Base-by-base conservation (phyloP, 2,797 vertebrate genomes). In the Hippoglossus hippoglossus region DNA sequence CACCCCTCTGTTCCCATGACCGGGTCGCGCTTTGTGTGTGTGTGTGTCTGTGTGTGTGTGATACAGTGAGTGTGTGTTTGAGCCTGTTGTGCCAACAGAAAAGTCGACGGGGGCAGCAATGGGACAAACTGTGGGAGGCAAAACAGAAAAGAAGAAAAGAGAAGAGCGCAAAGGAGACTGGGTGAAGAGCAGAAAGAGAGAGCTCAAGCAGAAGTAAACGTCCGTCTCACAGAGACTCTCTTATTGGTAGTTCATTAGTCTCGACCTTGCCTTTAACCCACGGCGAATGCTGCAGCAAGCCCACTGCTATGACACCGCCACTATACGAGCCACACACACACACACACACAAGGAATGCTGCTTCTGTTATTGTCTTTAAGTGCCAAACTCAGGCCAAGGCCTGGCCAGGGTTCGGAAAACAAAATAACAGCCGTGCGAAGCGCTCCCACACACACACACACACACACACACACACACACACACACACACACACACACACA, bases 361-460 rank as follows among this genome's bases (percentile, higher is more conserved):
- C 87, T 80, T 85, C 88, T 87, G 81, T 89, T 92, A 89, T 94
- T 94, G 93, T 92, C 85, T 88, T 91, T 79, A 77, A 88, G 83
- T 82, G 81, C 76, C 75, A 87, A 88, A 86, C 75, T 84, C 59
- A 18, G 84, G 85, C 87, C 84, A 86, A 88, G 90, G 87, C 82
- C 81, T 79, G 6, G 75, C 79, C 81, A 59, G 74, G 67, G 65
- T 86, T 84, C 87, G 75, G 83, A 91, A 87, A 93, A 92, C 89
- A 93, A 90, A 90, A 90, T 87, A 91, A 90, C 87, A 91, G 85
- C 80, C 84, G 25, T 84, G 81, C 77, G 72, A 54, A 77, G 71
- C 70, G 54, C 34, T 1, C 55, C 15, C 60, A 0, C 69, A 4
- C 66, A 5, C 61, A 21, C 67, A n/a, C 6, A 46, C 68, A 77